phyloP scores from a whole-genome alignment of 2,113 vertebrate genomes.

The Cheirogaleus medius region DNA sequence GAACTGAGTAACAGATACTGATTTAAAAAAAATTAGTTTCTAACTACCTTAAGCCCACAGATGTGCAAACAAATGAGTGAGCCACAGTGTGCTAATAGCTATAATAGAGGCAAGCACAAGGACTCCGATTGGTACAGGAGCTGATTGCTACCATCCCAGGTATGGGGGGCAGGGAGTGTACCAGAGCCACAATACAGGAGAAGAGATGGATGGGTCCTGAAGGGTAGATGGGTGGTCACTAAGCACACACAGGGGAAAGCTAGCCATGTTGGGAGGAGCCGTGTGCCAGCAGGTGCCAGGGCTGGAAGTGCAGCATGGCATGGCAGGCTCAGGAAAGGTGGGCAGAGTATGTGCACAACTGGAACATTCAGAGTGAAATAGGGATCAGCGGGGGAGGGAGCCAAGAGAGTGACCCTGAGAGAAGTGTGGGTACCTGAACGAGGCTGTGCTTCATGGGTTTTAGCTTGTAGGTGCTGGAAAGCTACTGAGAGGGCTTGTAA shows the following conservation, averaged over 20 bases:
- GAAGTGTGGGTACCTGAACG: not conserved
- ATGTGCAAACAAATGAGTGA: not conserved
- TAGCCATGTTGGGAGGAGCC: not conserved
- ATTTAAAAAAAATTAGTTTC: not conserved
- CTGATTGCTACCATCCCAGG: not conserved
- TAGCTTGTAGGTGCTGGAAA: not conserved
- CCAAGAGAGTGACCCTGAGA: not conserved
- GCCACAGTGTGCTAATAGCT: no score
- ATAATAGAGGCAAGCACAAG: not conserved
- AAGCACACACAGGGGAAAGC: not conserved
- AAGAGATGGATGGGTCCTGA: not conserved
- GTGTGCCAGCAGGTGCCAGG: not conserved
- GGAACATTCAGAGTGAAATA: no score
- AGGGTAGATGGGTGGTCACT: no score
- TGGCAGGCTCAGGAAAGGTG: not conserved
- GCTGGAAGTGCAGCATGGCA: not conserved
- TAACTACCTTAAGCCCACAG: not conserved
- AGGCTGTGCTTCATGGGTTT: not conserved
- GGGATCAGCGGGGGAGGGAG: not conserved
- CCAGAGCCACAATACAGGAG: not conserved
- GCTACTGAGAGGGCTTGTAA: not conserved
- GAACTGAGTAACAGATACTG: not conserved
- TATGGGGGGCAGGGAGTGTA: fast-evolving
- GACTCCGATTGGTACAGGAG: not conserved
- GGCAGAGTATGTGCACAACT: not conserved